Evolutionary conservation across 2,888 invertebrate genomes (phyloP).

Genomic region (Drosophila helvetica): DNA sequence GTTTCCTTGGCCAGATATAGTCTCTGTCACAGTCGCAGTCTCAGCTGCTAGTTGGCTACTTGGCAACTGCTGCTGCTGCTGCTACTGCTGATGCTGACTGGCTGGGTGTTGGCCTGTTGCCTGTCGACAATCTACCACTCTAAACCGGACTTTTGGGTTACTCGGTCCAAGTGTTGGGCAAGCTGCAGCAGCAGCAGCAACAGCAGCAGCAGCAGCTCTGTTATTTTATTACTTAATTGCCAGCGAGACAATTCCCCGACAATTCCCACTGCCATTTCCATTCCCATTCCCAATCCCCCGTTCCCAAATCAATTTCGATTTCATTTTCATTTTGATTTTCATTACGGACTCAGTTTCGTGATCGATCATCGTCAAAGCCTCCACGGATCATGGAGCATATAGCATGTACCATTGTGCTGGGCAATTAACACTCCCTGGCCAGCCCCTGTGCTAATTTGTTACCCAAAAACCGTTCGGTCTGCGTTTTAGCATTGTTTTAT

Average conservation of each 20-base stretch:
- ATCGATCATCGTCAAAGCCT: constrained; percentile 24
- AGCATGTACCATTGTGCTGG: constrained; percentile 20
- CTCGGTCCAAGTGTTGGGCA: constrained; percentile 44
- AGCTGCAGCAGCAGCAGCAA: constrained; percentile 22
- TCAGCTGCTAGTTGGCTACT: constrained; percentile 12
- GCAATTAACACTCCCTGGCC: constrained; percentile 53
- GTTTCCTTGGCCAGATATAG: constrained; percentile 55
- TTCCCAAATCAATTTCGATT: constrained; percentile 23
- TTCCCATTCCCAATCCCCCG: not conserved
- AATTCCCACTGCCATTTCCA: constrained; percentile 32
- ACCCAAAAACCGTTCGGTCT: constrained; percentile 28
- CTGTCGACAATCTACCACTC: constrained; percentile 22
- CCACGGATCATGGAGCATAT: constrained; percentile 16
- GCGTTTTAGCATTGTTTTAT: constrained; percentile 33
- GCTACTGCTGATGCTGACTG: constrained; percentile 7
- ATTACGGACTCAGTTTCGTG: constrained; percentile 16
- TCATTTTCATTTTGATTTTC: constrained; percentile 32
- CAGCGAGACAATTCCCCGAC: constrained; percentile 16
- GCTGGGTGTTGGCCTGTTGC: constrained; percentile 59
- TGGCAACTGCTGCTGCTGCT: not conserved
- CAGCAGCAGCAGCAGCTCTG: constrained; percentile 13
- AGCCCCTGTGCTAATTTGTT: constrained; percentile 44
- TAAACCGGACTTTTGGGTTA: constrained; percentile 47
- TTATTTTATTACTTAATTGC: constrained; percentile 67
- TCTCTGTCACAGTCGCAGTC: not conserved